Evolutionary conservation across 2,797 vertebrate species (phyloP).

Genomic region (Zalophus californianus): DNA sequence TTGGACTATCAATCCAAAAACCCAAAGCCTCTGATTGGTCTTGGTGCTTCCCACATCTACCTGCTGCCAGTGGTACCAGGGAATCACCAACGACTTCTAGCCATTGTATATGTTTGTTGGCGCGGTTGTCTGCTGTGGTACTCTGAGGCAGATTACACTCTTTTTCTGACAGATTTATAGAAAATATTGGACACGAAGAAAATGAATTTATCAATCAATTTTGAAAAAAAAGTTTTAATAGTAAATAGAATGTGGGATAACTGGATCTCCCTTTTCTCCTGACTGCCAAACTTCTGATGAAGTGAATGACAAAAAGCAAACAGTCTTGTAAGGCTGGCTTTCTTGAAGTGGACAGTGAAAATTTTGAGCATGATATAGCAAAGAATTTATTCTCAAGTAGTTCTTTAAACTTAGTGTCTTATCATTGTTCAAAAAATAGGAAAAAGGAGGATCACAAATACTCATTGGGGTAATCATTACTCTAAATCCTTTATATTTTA

Average conservation of each 20-base stretch:
- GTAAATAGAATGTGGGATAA: neutral
- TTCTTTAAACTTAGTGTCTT: neutral
- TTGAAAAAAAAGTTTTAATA: neutral
- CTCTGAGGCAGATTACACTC: rapidly evolving
- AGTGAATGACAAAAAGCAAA: neutral
- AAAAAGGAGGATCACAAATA: neutral
- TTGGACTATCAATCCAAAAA: no score
- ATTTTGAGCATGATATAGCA: neutral
- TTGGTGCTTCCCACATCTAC: rapidly evolving
- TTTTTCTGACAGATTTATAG: neutral
- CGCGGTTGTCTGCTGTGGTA: rapidly evolving
- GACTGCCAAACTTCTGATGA: neutral
- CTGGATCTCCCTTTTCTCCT: neutral
- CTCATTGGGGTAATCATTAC: neutral
- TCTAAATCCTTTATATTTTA: neutral
- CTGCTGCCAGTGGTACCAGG: rapidly evolving
- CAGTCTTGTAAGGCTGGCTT: neutral
- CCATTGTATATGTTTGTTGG: rapidly evolving
- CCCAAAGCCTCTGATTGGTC: rapidly evolving
- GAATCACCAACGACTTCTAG: rapidly evolving
- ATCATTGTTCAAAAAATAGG: neutral
- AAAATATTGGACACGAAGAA: neutral
- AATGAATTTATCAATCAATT: neutral
- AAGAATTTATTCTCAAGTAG: neutral
- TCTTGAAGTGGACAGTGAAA: neutral